Base-by-base conservation (phyloP, 2,113 vertebrate genomes). In the Etia nguti region DNA sequence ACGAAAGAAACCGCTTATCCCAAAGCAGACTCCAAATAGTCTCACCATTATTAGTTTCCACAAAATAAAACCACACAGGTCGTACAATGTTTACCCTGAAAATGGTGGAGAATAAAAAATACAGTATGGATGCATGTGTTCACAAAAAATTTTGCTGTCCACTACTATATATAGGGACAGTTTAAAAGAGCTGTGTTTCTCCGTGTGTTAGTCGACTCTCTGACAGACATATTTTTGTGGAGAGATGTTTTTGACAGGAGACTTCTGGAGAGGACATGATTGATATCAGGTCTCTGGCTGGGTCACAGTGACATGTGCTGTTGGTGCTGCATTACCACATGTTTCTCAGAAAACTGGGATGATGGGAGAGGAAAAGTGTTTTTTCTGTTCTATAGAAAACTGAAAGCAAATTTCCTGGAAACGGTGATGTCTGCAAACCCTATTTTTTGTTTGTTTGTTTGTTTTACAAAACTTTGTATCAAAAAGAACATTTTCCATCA, bases 401-500 rank as follows among this genome's bases (percentile, higher is more conserved):
- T 31, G 6, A 0, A 50, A 26, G 22, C 68, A 73, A 48, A 52
- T 77, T 77, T 77, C 26, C 16, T 77, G 46, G 0, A 52, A 0
- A 4, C 8, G 43, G 16, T 31, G 70, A 50, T n/a, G 46, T 50
- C 43, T n/a, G 43, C 0, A 0, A 50, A 31, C 16, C 13, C 0
- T 26, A 2, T 73, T 46, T 26, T 22, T 15, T 8, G 4, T 36
- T 38, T 10, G 3, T 36, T 46, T 41, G 31, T 46, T 46, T 48
- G 55, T 62, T 50, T 50, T 31, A 13, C 2, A 70, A 52, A 70
- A 24, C 8, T 5, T 0, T 50, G 43, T 0, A 8, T 50, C 70
- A 77, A 77, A 77, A 50, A 5, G 70, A 50, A 48, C 10, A 29
- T 31, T 77, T 77, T 77, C 70, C 26, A 77, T 50, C 70, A 50